phyloP scores from a whole-genome alignment of 2,797 vertebrate genomes.

The Chloroceryle amazona region DNA sequence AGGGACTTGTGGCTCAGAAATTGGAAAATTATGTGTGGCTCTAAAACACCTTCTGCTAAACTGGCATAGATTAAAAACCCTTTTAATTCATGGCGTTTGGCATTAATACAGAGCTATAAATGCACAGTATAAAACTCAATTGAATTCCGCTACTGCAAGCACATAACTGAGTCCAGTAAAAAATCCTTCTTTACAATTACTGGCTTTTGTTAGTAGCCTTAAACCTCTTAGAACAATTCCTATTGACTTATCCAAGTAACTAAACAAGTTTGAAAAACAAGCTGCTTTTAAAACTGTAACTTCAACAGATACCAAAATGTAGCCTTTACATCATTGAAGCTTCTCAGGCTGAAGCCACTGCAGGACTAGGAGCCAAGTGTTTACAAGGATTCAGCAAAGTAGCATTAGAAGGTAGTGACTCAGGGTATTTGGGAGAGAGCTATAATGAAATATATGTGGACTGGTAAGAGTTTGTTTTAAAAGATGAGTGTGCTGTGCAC shows the following conservation, averaged over 20 bases:
- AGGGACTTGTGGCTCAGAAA: neutral
- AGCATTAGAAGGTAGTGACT: neutral
- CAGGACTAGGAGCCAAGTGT: neutral
- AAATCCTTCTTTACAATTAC: neutral
- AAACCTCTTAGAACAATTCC: neutral
- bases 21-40: neutral
- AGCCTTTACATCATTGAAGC: neutral
- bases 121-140: neutral
- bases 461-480: neutral
- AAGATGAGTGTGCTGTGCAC: neutral
- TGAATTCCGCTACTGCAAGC: neutral
- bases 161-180: neutral
- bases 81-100: neutral
- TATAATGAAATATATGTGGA: neutral
- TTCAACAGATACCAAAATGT: neutral
- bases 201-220: neutral
- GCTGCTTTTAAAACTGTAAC: neutral
- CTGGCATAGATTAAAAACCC: neutral
- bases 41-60: neutral
- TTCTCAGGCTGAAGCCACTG: neutral
- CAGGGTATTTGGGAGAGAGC: fast-evolving
- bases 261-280: neutral
- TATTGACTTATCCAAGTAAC: neutral
- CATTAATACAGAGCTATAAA: neutral
- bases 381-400: neutral